Base-by-base conservation (phyloP, 2,888 invertebrate species). In the Acleris sparsana region DNA sequence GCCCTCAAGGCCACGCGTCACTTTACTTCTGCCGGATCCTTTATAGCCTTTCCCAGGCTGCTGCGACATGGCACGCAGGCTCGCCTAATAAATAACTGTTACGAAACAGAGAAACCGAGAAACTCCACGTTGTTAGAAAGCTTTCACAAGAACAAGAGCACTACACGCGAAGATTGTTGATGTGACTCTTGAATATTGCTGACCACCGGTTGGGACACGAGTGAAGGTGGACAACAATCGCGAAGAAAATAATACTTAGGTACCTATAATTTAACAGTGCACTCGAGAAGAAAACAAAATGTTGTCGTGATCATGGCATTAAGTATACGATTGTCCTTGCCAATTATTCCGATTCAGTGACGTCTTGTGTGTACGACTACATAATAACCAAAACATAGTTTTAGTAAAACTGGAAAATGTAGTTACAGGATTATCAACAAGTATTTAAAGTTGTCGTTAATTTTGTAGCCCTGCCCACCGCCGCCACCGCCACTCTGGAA, bases 1-100 rank as follows among this genome's bases (percentile, higher is more conserved):
- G 44, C 63, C n/a, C n/a, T n/a, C n/a, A 63, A 67, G 67, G 67
- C 55, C 63, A 29, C 46, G 18, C 33, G 39, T 51, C 58, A 67
- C 51, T 29, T 61, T 33, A 61, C 29, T 61, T 33, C 67, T 60
- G 43, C 55, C 60, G 22, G 51, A 65, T 65, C 65, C 65, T 61
- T 64, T 29, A 60, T 61, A 60, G 44, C 60, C 55, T 65, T 56
- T 60, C 60, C 60, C 18, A 25, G 43, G 18, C 62, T 62, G 39
- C 49, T 6, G 53, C 43, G 43, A 55, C 43, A n/a, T 55, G 16
- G 43, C 49, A 44, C 29, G 43, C 44, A 16, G 59, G 43, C 53
- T 60, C 29, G 9, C 49, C 59, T 55, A 57, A 13, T 44, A 51
- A 55, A 55, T 65, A 61, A 51, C 43, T 5, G 43, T 65, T 61